Evolutionary conservation across 92 coral and sea anemone genomes (phyloP).

Genomic region (Phenganax subtilis): DNA sequence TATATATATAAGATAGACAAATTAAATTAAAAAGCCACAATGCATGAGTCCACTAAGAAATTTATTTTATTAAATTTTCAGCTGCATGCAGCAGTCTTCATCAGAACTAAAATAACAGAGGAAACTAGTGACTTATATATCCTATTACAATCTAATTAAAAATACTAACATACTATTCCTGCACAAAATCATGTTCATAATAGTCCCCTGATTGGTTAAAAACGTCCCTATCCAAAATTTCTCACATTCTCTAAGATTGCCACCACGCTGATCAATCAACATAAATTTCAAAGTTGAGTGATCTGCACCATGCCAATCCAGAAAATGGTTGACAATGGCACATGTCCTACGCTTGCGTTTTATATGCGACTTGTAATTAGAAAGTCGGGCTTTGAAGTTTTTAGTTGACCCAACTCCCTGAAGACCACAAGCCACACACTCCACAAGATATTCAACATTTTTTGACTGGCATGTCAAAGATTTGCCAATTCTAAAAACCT

Average conservation of each 20-base stretch:
- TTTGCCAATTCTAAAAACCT: neutral
- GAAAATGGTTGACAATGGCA: neutral
- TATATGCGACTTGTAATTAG: neutral
- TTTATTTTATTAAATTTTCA: no score
- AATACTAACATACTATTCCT: neutral
- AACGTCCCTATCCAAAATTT: neutral
- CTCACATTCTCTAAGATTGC: neutral
- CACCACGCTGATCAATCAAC: no score
- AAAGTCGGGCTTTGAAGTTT: neutral
- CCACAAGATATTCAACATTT: neutral
- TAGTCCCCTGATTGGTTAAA: no score
- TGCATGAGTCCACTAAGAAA: no score
- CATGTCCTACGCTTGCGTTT: neutral
- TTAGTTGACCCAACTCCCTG: neutral
- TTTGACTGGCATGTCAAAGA: neutral
- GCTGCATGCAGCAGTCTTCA: no score
- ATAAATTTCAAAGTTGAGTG: neutral
- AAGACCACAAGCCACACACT: neutral
- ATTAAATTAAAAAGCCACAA: no score
- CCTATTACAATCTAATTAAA: no score
- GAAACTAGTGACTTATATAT: no score
- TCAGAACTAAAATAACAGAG: no score
- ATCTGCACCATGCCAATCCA: neutral
- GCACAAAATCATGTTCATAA: neutral
- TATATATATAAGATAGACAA: neutral